Evolutionary conservation across 1,140 invertebrate genomes (phyloP), one percentile per base, ranked within the genome.

Genomic region (Drosophila novamexicana): DNA sequence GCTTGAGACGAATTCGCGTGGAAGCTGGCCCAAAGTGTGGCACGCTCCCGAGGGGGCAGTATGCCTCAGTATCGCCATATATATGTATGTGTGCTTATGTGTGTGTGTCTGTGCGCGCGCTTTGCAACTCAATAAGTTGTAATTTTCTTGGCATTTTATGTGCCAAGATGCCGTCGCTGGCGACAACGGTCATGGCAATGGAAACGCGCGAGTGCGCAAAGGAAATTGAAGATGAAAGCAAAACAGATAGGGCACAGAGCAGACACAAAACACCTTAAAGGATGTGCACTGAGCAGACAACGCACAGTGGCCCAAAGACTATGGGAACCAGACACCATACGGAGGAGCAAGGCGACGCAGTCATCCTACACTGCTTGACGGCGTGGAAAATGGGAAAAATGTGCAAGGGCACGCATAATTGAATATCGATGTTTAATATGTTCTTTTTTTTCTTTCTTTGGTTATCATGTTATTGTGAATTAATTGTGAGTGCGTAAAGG

Each of bases 71-170:
- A 37, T 34, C 32, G 63, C 57, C 14, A n/a, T 56, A 29, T 36
- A 54, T 44, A 18, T 49, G 56, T n/a, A 37, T 57, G 18, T 50
- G 49, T 52, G 7, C 45, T 18, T 49, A 47, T 53, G 36, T 59
- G 45, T 44, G 14, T 14, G 14, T 14, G 62, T 45, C n/a, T 52
- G 54, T 52, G 64, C 44, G 53, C 62, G 42, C 76, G 83, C 65
- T 88, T 88, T 88, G 83, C 84, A 88, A 88, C 80, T 84, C 84
- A 88, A 89, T 88, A 88, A 88, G 77, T 83, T 88, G 77, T 88
- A 88, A 88, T 89, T 89, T 89, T 88, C 74, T 81, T 65, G 74
- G 61, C 64, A 53, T 88, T 83, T 88, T 83, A 83, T 88, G 68
- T 29, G 68, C 70, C 61, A 67, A 54, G 45, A 47, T 40, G 66